Base-by-base conservation (phyloP, 2,888 invertebrate genomes). In the Protophormia terraenovae region DNA sequence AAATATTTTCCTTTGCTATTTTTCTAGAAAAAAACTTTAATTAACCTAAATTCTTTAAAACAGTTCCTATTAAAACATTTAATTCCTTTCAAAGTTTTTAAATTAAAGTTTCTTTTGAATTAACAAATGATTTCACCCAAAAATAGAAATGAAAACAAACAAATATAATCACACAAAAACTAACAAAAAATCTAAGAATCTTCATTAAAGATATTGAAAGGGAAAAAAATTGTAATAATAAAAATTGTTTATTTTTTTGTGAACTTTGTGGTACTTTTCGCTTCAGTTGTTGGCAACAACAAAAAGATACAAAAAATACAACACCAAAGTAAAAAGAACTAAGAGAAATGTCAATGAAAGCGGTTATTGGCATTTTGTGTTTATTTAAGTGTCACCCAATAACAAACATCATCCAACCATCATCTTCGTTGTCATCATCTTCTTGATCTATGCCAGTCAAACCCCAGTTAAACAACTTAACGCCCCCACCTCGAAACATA, bases 321-420 rank as follows among this genome's bases (percentile, higher is more conserved):
- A 55, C 24, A 45, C n/a, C n/a, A 66, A 19, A 29, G 29, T 8
- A 27, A 50, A 67, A 71, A 69, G 16, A 29, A 45, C 16, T 50
- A n/a, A 76, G 24, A 45, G 45, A 45, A 64, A 45, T 64, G 76
- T 82, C 69, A 71, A 76, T 24, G 69, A 38, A 64, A 76, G 64
- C 45, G 35, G 24, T 82, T 82, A 82, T 85, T 85, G 85, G 75
- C 64, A 85, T 82, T 80, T 78, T 66, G 55, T 85, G 82, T 85
- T 85, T 85, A 79, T 85, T 85, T 79, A 82, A 85, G 78, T 85
- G 78, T 82, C 85, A 85, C 55, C 78, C 85, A 85, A 82, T 85
- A 75, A 79, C 73, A 58, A 82, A 85, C 69, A 77, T 62, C 53
- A 69, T 60, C 60, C 53, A 53, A 47, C 12, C 22, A 45, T 72